A percentile compares a stretch with the other conserved stretches of the same genome.
Evolutionary conservation across 2,888 invertebrate genomes (phyloP).

Genomic region (Rhopalosiphum nymphaeae): DNA sequence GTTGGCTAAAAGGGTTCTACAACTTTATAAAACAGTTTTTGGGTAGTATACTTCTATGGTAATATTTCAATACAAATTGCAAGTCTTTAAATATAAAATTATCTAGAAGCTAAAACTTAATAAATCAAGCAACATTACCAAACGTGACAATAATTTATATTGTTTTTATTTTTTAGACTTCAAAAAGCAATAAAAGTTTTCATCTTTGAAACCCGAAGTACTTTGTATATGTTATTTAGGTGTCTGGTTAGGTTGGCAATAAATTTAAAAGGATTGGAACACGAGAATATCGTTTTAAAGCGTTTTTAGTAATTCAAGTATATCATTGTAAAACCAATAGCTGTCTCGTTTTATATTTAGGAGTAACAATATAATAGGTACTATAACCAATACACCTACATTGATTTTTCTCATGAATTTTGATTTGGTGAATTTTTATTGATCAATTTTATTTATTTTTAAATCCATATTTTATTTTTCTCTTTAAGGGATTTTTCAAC

Average conservation of each 20-base stretch:
- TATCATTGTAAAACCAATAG: neutral
- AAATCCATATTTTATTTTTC: neutral
- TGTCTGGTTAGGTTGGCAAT: neutral
- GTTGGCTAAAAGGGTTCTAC: neutral
- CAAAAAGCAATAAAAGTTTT: conserved; percentile 1
- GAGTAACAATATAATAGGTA: neutral
- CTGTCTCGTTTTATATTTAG: neutral
- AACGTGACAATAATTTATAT: neutral
- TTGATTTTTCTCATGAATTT: neutral
- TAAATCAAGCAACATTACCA: conserved; percentile 28
- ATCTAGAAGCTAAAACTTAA: neutral
- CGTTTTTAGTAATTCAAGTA: conserved; percentile 17
- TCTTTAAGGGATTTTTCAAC: neutral
- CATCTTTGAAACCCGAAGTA: conserved; percentile 12
- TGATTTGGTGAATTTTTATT: neutral
- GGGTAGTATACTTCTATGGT: neutral
- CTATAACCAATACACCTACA: neutral
- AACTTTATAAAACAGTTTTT: neutral
- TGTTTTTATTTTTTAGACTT: conserved; percentile 6
- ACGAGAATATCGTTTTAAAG: neutral
- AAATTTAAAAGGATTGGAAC: conserved; percentile 36
- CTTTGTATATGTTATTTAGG: conserved; percentile 21
- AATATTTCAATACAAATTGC: neutral
- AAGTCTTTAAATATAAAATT: neutral
- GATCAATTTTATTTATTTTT: neutral